These are phyloP conservation scores for Myxocyprinus asiaticus DNA, from an alignment of 2,113 vertebrate genomes.

Conservation along the genomic window DNA sequence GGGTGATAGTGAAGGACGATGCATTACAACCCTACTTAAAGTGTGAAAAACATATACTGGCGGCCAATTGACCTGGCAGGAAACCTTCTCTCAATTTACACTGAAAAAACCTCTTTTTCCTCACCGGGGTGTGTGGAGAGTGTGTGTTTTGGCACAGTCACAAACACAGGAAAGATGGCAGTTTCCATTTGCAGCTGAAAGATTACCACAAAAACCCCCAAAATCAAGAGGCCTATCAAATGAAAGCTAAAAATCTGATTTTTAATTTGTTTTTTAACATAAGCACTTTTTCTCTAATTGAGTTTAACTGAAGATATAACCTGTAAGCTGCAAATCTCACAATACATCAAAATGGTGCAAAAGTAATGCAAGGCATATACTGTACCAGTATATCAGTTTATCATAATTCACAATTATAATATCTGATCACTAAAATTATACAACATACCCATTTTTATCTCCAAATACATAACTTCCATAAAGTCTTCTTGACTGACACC, in stretches of 20 bases:
- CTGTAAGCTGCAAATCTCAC: not conserved
- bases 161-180: conserved; percentile 47
- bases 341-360: no score
- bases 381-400: not conserved
- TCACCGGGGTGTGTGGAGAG: conserved; percentile 44
- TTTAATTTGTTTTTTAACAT: not conserved
- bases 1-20: conserved; percentile 55
- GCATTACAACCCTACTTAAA: conserved; percentile 58
- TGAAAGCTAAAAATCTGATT: conserved; percentile 17
- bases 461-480: conserved; percentile 96
- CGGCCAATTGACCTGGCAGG: conserved; percentile 44
- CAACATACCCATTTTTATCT: conserved; percentile 89
- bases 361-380: no score
- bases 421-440: not conserved
- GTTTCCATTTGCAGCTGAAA: conserved; percentile 24
- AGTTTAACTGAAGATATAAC: not conserved
- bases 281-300: not conserved
- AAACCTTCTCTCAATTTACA: conserved; percentile 66
- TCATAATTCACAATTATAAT: not conserved
- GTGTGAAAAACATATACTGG: conserved; percentile 60
- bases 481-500: conserved; percentile 94
- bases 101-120: conserved; percentile 55
- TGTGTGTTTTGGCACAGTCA: conserved; percentile 58
- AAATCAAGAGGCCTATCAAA: conserved; percentile 10
- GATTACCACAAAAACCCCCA: conserved; percentile 10